Conservation (phyloP, 2,797 vertebrate genomes). For the Avahi laniger region DNA sequence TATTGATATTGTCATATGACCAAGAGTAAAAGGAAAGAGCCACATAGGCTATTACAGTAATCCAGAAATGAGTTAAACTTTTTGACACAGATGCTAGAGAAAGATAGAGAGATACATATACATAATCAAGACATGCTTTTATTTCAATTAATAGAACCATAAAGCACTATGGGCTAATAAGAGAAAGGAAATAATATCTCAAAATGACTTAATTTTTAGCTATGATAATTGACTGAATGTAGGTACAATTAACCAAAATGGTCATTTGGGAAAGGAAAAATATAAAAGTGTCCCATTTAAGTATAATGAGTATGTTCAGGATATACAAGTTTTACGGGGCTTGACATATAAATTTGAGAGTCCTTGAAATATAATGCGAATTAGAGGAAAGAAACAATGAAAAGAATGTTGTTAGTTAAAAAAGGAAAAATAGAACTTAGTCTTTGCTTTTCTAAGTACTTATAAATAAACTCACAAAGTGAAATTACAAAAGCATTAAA, state of each 20-base stretch:
- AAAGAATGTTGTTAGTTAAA: neutral
- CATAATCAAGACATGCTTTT: neutral
- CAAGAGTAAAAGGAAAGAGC: neutral
- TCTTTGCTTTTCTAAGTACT: neutral
- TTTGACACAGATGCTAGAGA: neutral
- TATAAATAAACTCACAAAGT: neutral
- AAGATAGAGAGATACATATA: neutral
- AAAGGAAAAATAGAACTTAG: neutral
- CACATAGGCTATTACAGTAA: neutral
- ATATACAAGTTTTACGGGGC: neutral
- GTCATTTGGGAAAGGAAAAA: neutral
- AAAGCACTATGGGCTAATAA: neutral
- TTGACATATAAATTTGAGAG: neutral
- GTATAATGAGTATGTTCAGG: neutral
- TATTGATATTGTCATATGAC: no score
- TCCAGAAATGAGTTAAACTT: neutral
- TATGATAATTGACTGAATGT: neutral
- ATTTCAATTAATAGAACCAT: neutral
- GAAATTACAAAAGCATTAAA: neutral
- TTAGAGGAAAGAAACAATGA: neutral
- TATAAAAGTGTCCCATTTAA: neutral
- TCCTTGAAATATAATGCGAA: neutral
- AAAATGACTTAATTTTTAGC: neutral
- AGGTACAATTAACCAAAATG: neutral
- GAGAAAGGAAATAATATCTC: neutral